phyloP scores from a whole-genome alignment of 2,888 invertebrate genomes.

The Thera britannica region DNA sequence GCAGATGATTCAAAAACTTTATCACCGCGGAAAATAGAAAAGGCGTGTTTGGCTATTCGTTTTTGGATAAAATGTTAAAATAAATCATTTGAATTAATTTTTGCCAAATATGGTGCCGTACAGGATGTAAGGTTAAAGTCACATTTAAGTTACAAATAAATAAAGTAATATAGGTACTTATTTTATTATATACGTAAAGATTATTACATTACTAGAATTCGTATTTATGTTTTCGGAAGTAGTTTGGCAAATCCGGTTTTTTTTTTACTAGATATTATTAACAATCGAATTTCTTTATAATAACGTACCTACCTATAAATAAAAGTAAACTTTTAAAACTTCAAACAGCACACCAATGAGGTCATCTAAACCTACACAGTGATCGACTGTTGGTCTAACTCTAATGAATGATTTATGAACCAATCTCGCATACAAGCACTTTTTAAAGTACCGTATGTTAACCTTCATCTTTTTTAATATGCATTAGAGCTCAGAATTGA shows the following conservation, averaged over 20 bases:
- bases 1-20: constrained; percentile 38
- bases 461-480: constrained; percentile 2
- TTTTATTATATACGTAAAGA: no score
- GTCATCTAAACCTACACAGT: constrained; percentile 26
- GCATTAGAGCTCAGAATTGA: constrained; percentile 5
- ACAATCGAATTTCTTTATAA: not conserved
- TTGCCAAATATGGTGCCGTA: constrained; percentile 20
- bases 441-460: constrained; percentile 13
- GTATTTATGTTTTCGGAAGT: no score
- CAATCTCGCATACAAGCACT: constrained; percentile 28
- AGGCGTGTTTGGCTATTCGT: constrained; percentile 31
- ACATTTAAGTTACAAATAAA: not conserved
- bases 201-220: no score
- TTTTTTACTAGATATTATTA: no score
- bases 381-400: constrained; percentile 29
- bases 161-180: no score
- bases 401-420: constrained; percentile 33
- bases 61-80: constrained; percentile 23
- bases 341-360: constrained; percentile 20
- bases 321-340: not conserved
- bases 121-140: constrained; percentile 24
- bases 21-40: constrained; percentile 39
- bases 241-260: no score
- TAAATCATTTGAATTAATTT: constrained; percentile 21
- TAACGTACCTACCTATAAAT: not conserved